Conservation (phyloP, 1,140 invertebrate genomes). For the Wasmannia auropunctata region DNA sequence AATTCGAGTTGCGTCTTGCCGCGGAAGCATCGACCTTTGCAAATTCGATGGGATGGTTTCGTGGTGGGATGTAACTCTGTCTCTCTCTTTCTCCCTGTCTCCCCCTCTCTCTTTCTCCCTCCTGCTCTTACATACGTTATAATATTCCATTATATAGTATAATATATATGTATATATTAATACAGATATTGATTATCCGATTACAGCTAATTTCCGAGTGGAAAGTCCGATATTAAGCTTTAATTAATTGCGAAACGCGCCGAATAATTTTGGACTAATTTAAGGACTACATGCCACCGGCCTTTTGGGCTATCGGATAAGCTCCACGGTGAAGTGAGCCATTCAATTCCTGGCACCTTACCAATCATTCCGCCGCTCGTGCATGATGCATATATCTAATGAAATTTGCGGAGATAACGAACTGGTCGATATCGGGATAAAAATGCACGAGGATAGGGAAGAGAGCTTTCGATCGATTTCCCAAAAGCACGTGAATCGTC, state of each 20-base stretch:
- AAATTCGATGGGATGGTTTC: not conserved
- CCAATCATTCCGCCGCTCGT: slow-evolving; percentile 48
- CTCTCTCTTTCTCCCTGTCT: not conserved
- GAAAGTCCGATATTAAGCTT: slow-evolving; percentile 53
- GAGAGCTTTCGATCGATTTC: slow-evolving; percentile 38
- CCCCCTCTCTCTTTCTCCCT: not conserved
- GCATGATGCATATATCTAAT: slow-evolving; percentile 42
- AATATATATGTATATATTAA: slow-evolving; percentile 49
- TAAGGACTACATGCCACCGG: slow-evolving; percentile 41
- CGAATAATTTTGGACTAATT: slow-evolving; percentile 56
- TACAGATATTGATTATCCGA: slow-evolving; percentile 53
- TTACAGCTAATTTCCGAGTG: slow-evolving; percentile 49
- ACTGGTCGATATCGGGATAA: slow-evolving; percentile 48
- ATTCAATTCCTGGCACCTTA: slow-evolving; percentile 58
- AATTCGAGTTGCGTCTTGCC: slow-evolving; percentile 9
- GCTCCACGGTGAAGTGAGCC: slow-evolving; percentile 39
- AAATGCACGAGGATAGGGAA: slow-evolving; percentile 20
- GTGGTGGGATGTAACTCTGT: not conserved
- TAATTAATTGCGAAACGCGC: slow-evolving; percentile 49
- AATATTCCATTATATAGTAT: slow-evolving; percentile 42
- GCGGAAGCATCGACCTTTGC: slow-evolving; percentile 34
- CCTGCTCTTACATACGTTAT: slow-evolving; percentile 14
- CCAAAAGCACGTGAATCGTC: slow-evolving; percentile 4
- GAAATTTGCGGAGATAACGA: slow-evolving; percentile 46
- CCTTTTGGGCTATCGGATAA: slow-evolving; percentile 19